Evolutionary conservation across 2,113 vertebrate genomes (phyloP).

Genomic region (Limanda limanda): DNA sequence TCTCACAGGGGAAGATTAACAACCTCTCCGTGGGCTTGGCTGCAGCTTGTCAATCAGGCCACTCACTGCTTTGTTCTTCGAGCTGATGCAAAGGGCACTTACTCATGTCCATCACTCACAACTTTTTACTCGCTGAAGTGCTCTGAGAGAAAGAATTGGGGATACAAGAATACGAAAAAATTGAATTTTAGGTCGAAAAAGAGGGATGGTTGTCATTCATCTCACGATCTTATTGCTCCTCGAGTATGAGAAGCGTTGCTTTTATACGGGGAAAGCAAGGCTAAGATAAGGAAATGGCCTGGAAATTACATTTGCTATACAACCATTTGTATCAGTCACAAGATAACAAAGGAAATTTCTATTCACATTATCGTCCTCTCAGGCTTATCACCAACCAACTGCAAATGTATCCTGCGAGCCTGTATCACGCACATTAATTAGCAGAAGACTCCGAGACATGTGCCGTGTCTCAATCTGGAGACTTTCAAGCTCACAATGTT

Average conservation of each 20-base stretch:
- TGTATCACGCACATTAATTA: conserved; percentile 53
- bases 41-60: conserved; percentile 61
- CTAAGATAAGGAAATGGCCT: conserved; percentile 55
- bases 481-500: too few relatives aligned
- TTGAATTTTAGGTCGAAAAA: conserved; percentile 41
- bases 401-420: conserved; percentile 25
- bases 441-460: conserved; percentile 11
- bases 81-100: conserved; percentile 56
- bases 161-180: background rate
- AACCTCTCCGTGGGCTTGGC: conserved; percentile 37
- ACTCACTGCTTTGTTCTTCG: conserved; percentile 61
- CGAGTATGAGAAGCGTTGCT: conserved; percentile 21
- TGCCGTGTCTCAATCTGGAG: background rate
- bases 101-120: conserved; percentile 36
- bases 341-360: conserved; percentile 51
- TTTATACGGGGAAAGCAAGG: conserved; percentile 29
- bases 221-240: conserved; percentile 37
- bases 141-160: background rate
- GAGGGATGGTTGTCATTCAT: conserved; percentile 48
- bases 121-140: conserved; percentile 14
- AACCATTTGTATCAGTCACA: conserved; percentile 61
- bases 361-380: conserved; percentile 28
- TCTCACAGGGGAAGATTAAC: conserved; percentile 62
- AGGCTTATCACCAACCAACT: conserved; percentile 34
- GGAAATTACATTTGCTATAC: conserved; percentile 52